Evolutionary conservation across 2,888 invertebrate species (phyloP).

Genomic region (Campoletis raptor): DNA sequence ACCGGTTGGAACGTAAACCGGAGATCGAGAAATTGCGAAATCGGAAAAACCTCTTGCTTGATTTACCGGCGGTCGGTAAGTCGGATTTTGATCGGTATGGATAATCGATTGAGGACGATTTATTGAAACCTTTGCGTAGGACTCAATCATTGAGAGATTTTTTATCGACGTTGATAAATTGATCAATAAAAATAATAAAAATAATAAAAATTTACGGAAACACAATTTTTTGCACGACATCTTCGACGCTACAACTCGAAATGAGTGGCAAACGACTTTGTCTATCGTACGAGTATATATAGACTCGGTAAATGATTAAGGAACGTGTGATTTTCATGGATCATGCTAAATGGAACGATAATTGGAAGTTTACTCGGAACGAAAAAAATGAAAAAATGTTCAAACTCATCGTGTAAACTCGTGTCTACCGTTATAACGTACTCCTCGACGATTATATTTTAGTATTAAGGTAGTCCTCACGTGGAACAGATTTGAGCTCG

Average conservation of each 20-base stretch:
- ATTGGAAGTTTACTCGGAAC: constrained; percentile 64
- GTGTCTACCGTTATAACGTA: constrained; percentile 71
- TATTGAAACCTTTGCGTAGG: constrained; percentile 77
- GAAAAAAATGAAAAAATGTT: constrained; percentile 51
- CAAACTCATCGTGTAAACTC: constrained; percentile 76
- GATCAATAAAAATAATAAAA: constrained; percentile 55
- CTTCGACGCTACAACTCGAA: constrained; percentile 39
- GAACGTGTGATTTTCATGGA: constrained; percentile 1
- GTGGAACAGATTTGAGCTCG: not conserved
- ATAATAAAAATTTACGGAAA: constrained; percentile 24
- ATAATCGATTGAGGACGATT: constrained; percentile 72
- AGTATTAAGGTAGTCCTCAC: constrained; percentile 12
- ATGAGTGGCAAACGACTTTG: constrained; percentile 54
- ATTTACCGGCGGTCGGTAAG: constrained; percentile 41
- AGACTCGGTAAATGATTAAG: constrained; percentile 46
- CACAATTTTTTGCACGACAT: constrained; percentile 51
- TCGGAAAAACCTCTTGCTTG: constrained; percentile 76
- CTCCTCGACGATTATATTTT: not conserved
- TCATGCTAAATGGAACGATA: constrained; percentile 52
- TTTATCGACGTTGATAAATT: constrained; percentile 58
- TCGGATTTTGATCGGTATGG: constrained; percentile 24
- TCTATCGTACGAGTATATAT: constrained; percentile 50
- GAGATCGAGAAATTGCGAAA: constrained; percentile 77
- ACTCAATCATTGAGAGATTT: constrained; percentile 73
- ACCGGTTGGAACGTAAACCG: constrained; percentile 75